Evolutionary conservation across 92 coral and sea anemone genomes (phyloP), one percentile per base, ranked within the genome.

Genomic region (Bergia sp.): DNA sequence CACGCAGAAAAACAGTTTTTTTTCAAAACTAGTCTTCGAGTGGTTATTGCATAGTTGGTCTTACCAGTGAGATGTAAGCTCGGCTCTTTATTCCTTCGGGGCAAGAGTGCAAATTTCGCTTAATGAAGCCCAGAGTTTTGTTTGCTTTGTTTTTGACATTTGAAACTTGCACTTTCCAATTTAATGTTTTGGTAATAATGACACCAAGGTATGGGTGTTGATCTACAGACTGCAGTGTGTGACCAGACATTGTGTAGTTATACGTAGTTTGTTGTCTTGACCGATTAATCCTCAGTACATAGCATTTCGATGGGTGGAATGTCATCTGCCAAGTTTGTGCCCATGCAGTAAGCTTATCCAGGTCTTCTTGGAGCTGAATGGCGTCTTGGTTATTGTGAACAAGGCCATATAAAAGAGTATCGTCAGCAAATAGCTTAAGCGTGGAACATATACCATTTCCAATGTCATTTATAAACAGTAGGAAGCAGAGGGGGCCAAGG

Each of bases 361-460:
- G 80, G 82, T 82, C 88, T 39, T 15, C 39, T 82, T 82, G 88
- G 10, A 89, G 88, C 73, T 47, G 47, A 37, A 81, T 20, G 45
- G 88, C 49, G 45, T 89, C 91, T 39, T 49, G 67, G 36, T 50
- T 15, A 73, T 72, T 72, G 45, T 72, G 88, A 1, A 89, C 6
- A 10, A 47, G 78, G 79, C 44, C 73, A 58, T 57, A 86, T 69
- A 86, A 58, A 21, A 40, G 82, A 4, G 77, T 43, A 77, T 90
- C 89, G 38, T 85, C 92, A 77, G 92, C 92, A 90, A 90, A 79
- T 45, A 85, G 88, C 61, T 90, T 90, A 5, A 89, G 76, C 37
- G 72, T 85, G 67, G 92, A 86, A 13, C 77, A 85, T 41, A 90
- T 90, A 9, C 50, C 58, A 77, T 18, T 77, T 20, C 90, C 90